These are phyloP conservation scores for Turnix velox DNA, from an alignment of 2,113 vertebrate species.

Conservation along the genomic window DNA sequence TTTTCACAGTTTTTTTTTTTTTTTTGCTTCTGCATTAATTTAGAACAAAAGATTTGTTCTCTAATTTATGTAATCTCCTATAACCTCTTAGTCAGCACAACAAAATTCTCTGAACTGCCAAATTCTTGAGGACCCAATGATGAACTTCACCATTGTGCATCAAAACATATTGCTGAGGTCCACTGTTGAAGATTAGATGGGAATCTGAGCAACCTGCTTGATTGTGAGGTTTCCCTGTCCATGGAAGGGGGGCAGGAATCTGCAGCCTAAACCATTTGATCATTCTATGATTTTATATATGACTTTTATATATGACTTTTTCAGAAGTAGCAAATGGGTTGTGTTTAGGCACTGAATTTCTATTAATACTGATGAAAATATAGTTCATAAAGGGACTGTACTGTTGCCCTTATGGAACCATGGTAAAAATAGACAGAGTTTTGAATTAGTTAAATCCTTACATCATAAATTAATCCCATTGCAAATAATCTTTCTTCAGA, in stretches of 20 bases:
- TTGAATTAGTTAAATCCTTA: conserved; percentile 5
- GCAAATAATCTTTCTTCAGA: conserved; percentile 3
- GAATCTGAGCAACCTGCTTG: not conserved
- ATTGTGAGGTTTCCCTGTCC: not conserved
- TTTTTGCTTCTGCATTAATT: not conserved
- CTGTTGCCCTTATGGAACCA: not conserved
- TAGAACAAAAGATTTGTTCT: not conserved
- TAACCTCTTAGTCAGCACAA: not conserved
- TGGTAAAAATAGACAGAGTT: conserved; percentile 1
- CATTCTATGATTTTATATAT: not conserved
- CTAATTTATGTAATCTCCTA: not conserved
- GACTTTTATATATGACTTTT: not conserved
- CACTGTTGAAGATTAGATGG: not conserved
- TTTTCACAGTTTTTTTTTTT: not conserved
- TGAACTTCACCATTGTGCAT: not conserved
- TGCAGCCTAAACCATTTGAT: not conserved
- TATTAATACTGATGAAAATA: not conserved
- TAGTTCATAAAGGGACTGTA: not conserved
- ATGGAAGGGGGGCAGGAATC: not conserved
- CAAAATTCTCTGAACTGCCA: not conserved
- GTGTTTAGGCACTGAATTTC: not conserved
- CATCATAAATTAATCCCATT: conserved; percentile 7
- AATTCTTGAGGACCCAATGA: not conserved
- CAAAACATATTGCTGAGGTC: not conserved
- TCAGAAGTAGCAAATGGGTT: not conserved